These are phyloP conservation scores for Aplidium turbinatum DNA, from an alignment of 23 tunicate genomes.

Conservation along the genomic window DNA sequence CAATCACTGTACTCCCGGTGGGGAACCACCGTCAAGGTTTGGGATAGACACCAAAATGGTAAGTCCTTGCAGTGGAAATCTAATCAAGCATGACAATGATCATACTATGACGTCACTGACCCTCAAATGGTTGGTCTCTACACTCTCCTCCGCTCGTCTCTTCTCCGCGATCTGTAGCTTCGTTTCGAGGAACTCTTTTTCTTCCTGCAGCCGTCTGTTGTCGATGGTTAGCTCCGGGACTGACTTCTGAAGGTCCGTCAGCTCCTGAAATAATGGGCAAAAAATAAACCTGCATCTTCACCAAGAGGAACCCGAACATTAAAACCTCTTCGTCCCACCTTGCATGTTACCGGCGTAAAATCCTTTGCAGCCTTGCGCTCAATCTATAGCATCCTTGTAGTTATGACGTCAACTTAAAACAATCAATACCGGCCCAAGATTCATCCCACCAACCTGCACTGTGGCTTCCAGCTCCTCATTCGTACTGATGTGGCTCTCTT, in stretches of 20 bases:
- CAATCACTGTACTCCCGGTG: too few species aligned
- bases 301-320: too few species aligned
- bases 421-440: neutral
- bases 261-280: constrained; percentile 82
- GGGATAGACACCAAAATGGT: too few species aligned
- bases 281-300: too few species aligned
- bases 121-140: constrained; percentile 68
- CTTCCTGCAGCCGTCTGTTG: constrained; percentile 75
- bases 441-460: constrained; percentile 73
- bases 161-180: constrained; percentile 56
- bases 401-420: neutral
- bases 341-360: too few species aligned
- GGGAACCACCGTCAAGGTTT: too few species aligned
- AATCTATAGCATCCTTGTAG: neutral
- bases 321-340: too few species aligned
- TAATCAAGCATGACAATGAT: too few species aligned
- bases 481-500: constrained; percentile 91
- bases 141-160: constrained; percentile 45
- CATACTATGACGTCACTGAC: too few species aligned
- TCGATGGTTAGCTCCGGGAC: constrained; percentile 84
- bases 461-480: constrained; percentile 95
- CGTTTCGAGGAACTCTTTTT: constrained; percentile 54
- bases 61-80: too few species aligned
- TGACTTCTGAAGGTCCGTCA: constrained; percentile 86
- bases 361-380: too few species aligned